Evolutionary conservation across 2,113 vertebrate species (phyloP).

Genomic region (Erpornis zantholeuca): DNA sequence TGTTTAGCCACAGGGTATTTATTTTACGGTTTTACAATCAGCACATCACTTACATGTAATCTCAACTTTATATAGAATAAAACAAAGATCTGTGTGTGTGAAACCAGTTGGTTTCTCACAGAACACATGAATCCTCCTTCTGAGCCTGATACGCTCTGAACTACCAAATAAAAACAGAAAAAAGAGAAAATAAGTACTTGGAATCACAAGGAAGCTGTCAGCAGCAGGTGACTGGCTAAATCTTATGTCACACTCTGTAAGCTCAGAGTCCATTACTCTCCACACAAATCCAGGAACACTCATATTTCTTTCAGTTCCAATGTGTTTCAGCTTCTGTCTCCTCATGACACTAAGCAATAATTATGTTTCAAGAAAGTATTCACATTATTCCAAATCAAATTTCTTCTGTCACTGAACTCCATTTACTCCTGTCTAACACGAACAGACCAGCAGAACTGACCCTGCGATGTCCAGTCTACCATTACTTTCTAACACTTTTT

Average conservation of each 20-base stretch:
- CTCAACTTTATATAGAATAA: not conserved
- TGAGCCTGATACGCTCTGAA: not conserved
- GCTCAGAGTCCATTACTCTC: not conserved
- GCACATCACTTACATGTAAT: not conserved
- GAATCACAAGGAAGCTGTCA: not conserved
- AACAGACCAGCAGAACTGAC: not conserved
- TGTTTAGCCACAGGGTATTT: not conserved
- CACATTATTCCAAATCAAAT: not conserved
- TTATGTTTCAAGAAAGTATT: not conserved
- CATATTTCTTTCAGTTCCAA: not conserved
- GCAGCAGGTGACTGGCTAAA: not conserved
- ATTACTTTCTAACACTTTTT: not conserved
- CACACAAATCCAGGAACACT: not conserved
- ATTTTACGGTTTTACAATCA: not conserved
- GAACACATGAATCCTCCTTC: not conserved
- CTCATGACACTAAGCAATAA: not conserved
- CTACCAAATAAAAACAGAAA: not conserved
- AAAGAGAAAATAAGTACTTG: not conserved
- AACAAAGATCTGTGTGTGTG: not conserved
- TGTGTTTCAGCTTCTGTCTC: not conserved
- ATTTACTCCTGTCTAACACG: not conserved
- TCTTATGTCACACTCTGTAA: not conserved
- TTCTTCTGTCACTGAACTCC: not conserved
- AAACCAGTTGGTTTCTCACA: not conserved
- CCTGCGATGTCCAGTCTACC: not conserved